Evolutionary conservation across 2,888 invertebrate genomes (phyloP).

Genomic region (Serrognathus titanus): DNA sequence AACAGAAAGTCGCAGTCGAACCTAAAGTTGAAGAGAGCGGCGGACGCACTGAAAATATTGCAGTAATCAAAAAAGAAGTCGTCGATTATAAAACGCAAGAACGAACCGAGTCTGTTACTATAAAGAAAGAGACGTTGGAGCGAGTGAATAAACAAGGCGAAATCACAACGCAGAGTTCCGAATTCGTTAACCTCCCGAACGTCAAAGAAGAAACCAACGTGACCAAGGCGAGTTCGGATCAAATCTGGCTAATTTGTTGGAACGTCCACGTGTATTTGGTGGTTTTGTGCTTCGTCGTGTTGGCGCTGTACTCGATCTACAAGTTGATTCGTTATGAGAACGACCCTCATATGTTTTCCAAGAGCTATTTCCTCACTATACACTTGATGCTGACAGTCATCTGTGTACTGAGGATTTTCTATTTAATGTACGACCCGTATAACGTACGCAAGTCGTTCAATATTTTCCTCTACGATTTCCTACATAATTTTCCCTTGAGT

Average conservation of each 20-base stretch:
- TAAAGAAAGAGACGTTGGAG: constrained; percentile 37
- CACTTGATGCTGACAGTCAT: constrained; percentile 79
- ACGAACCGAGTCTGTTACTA: constrained; percentile 42
- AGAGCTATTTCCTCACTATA: constrained; percentile 83
- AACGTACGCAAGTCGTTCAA: constrained; percentile 81
- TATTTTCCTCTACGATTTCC: constrained; percentile 72
- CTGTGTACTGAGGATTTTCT: constrained; percentile 79
- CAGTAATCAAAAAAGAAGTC: constrained; percentile 30
- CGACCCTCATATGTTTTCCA: constrained; percentile 80
- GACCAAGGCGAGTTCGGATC: constrained; percentile 44
- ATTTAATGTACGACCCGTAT: constrained; percentile 88
- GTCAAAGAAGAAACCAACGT: constrained; percentile 50
- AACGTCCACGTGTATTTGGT: constrained; percentile 87
- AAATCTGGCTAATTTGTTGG: constrained; percentile 83
- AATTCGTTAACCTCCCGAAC: constrained; percentile 59
- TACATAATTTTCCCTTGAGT: constrained; percentile 82
- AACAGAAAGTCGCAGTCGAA: neutral
- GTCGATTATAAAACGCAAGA: constrained; percentile 29
- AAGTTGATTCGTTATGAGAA: constrained; percentile 84
- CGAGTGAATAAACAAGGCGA: constrained; percentile 32
- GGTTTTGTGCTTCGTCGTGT: constrained; percentile 77
- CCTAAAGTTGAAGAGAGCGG: constrained; percentile 1
- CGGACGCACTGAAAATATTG: constrained; percentile 21
- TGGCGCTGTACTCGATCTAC: constrained; percentile 81
- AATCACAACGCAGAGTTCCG: constrained; percentile 43